Evolutionary conservation across 2,888 invertebrate species (phyloP).

Genomic region (Acrobasis consociella): DNA sequence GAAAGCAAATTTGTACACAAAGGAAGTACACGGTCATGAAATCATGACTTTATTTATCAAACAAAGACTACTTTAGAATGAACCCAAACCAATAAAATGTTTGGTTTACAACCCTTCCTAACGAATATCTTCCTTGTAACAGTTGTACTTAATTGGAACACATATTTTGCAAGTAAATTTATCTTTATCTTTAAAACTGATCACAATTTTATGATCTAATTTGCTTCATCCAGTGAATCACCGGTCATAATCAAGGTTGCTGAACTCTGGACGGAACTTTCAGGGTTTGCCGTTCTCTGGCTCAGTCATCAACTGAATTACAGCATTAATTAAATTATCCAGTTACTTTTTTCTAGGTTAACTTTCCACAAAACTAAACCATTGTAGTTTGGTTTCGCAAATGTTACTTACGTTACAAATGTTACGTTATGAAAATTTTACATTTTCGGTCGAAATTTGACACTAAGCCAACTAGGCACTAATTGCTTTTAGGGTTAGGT

Average conservation of each 20-base stretch:
- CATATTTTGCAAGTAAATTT: neutral
- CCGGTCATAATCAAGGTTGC: neutral
- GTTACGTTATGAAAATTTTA: neutral
- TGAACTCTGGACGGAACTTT: neutral
- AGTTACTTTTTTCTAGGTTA: neutral
- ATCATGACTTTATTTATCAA: no score
- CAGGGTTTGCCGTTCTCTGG: slow-evolving; percentile 1
- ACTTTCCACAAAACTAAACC: no score
- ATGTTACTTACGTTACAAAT: no score
- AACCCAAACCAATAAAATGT: neutral
- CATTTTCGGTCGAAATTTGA: no score
- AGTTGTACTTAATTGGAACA: no score
- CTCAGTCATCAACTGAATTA: neutral
- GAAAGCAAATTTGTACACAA: no score
- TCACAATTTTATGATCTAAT: slow-evolving; percentile 1
- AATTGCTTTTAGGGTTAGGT: no score
- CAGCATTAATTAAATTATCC: neutral
- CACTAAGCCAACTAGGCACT: no score
- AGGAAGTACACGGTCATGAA: no score
- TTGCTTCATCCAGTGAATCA: neutral
- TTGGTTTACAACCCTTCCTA: neutral
- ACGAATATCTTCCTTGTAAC: no score
- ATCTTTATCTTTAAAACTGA: neutral
- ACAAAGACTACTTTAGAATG: neutral
- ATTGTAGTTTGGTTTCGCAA: no score